Base-by-base conservation (phyloP, 1,140 invertebrate species). In the Aphaenogaster rudis region DNA sequence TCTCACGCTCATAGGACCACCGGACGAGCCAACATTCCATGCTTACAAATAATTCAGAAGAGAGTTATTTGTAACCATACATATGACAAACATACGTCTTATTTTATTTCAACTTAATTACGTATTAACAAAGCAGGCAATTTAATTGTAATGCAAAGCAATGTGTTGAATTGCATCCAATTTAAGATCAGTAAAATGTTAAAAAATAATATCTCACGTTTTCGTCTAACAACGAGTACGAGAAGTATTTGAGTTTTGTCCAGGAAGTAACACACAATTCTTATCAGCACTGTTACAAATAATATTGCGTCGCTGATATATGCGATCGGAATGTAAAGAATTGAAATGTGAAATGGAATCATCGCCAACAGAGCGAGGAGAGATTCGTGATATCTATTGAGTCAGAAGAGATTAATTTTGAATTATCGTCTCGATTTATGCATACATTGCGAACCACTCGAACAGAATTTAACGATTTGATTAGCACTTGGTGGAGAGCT, bases 381-480 rank as follows among this genome's bases (percentile, higher is more conserved):
- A 66, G 28, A 79, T 79, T 8, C 7, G 17, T 21, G 45, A 79
- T 36, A 64, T 9, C 17, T 66, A 48, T 48, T 61, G 33, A 66
- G 66, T 39, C 21, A 48, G 45, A 64, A 79, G 17, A n/a, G 61
- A 66, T 64, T 50, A 48, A 79, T 79, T 66, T 66, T 7, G 17
- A 52, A 79, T 79, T 48, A 64, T 79, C 28, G 42, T 78, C 15
- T 1, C n/a, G 39, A n/a, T 74, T 74, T 59, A 45, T 33, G 28
- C 33, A 28, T 28, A 1, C 39, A 36, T 45, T 7, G n/a, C 64
- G 13, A 67, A 11, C 7, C 13, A 11, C 13, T 50, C n/a, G 8
- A 80, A 39, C 4, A 80, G 36, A 71, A 42, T 71, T 57, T 7
- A 54, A n/a, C n/a, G 48, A 69, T 69, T 82, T 72, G 33, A 61